Evolutionary conservation across 2,888 invertebrate genomes (phyloP), one percentile per base, ranked within the genome.

Genomic region (Carpatolechia fugitivella): DNA sequence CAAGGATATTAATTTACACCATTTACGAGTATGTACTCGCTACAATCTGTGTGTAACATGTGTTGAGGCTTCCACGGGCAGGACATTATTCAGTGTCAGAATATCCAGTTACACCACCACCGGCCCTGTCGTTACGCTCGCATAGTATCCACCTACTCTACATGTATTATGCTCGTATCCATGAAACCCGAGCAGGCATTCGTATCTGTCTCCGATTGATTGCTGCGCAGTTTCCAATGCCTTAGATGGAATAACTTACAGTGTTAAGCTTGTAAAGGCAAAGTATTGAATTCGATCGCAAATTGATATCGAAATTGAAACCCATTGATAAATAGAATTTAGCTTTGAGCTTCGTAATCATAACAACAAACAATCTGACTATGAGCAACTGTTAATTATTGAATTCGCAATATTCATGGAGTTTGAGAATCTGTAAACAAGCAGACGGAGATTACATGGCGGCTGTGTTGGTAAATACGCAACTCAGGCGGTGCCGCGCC

Each of bases 381-480:
- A 7, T n/a, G 10, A 29, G 20, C 24, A 13, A 2, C 1, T 33
- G 14, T 18, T 48, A 47, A 44, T 35, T n/a, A 51, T 40, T 13
- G 29, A 51, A 49, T n/a, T 36, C 13, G 31, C 10, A 49, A 49
- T 49, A 49, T 35, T 24, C 24, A 49, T 49, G 16, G 33, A 44
- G 29, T 29, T 13, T 24, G 29, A 14, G 55, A 49, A 52, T 44
- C 44, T 44, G 36, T 50, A 56, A 57, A 53, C 54, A 54, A 53
- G 56, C 57, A 51, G 56, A 56, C 56, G 49, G 58, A 47, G 55
- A 55, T 60, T 53, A 54, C 57, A 62, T 57, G 59, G 64, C 41
- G 41, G 55, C 18, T 51, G 69, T 75, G 77, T 76, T 76, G 67
- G 77, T 80, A 78, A 76, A 78, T 78, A 76, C 66, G 72, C 67